A percentile compares a stretch with the other conserved stretches of the same genome.
These are phyloP conservation scores for Coreoperca whiteheadi DNA, from an alignment of 2,113 vertebrate species.

Conservation along the genomic window DNA sequence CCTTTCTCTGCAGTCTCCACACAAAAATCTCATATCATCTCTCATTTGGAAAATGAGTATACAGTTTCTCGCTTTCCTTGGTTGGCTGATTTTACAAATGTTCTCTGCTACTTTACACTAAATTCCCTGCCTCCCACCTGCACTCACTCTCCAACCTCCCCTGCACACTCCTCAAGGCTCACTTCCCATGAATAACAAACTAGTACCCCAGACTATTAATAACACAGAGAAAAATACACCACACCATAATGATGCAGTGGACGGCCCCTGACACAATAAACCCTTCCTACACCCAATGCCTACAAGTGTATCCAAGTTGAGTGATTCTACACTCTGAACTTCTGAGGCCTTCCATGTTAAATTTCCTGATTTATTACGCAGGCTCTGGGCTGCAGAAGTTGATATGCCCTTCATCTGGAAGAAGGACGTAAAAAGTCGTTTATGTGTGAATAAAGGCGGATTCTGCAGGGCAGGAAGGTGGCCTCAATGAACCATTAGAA, in stretches of 20 bases:
- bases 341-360: slow-evolving; percentile 48
- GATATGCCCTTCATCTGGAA: slow-evolving; percentile 69
- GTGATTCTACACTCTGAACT: slow-evolving; percentile 49
- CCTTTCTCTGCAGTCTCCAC: neutral
- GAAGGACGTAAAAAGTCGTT: slow-evolving; percentile 65
- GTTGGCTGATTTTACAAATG: slow-evolving; percentile 41
- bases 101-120: slow-evolving; percentile 10
- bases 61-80: neutral
- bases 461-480: slow-evolving; percentile 68
- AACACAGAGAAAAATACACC: slow-evolving; percentile 49
- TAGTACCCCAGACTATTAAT: slow-evolving; percentile 51
- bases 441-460: slow-evolving; percentile 72
- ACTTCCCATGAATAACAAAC: slow-evolving; percentile 63
- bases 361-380: slow-evolving; percentile 66
- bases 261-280: too few species aligned
- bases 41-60: slow-evolving; percentile 4
- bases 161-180: slow-evolving; percentile 35
- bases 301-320: slow-evolving; percentile 37
- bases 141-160: slow-evolving; percentile 15
- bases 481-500: slow-evolving; percentile 73
- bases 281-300: neutral
- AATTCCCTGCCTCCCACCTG: slow-evolving; percentile 12
- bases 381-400: slow-evolving; percentile 58
- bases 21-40: neutral
- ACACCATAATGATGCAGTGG: neutral